phyloP scores from a whole-genome alignment of 2,888 invertebrate species.

The Cotesia congregata region DNA sequence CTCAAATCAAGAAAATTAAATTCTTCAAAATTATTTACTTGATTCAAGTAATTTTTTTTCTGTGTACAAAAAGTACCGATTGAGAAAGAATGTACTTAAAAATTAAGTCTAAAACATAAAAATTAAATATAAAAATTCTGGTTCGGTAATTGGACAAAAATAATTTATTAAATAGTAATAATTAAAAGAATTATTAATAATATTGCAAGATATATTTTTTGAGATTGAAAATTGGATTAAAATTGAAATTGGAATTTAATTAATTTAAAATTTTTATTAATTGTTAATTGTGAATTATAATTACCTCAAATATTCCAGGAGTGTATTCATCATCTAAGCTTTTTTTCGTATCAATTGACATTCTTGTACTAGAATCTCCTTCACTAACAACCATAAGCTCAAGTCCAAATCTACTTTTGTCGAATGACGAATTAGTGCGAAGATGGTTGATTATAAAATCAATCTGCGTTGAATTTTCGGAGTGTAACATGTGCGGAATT shows the following conservation, averaged over 20 bases:
- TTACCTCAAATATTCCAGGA: conserved; percentile 81
- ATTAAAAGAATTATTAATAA: too few relatives aligned
- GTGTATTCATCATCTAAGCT: conserved; percentile 82
- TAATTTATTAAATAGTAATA: too few relatives aligned
- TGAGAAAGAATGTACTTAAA: too few relatives aligned
- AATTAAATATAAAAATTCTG: too few relatives aligned
- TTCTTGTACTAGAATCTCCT: conserved; percentile 67
- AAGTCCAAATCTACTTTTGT: conserved; percentile 75
- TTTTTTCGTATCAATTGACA: conserved; percentile 71
- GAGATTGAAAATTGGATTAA: too few relatives aligned
- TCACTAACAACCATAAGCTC: conserved; percentile 73
- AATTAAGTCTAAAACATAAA: too few relatives aligned
- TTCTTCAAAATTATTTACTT: too few relatives aligned
- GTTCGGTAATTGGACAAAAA: too few relatives aligned
- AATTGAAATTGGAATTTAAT: background rate
- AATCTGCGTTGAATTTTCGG: conserved; percentile 77
- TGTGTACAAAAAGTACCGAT: too few relatives aligned
- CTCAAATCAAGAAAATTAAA: too few relatives aligned
- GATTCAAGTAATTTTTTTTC: too few relatives aligned
- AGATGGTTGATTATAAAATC: conserved; percentile 76
- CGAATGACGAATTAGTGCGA: conserved; percentile 70
- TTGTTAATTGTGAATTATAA: background rate
- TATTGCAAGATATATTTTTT: too few relatives aligned
- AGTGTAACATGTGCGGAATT: conserved; percentile 78
- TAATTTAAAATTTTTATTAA: background rate